A percentile compares a stretch with the other conserved stretches of the same genome.
phyloP scores from a whole-genome alignment of 1,140 invertebrate species.

The Scaptomyza pallida region DNA sequence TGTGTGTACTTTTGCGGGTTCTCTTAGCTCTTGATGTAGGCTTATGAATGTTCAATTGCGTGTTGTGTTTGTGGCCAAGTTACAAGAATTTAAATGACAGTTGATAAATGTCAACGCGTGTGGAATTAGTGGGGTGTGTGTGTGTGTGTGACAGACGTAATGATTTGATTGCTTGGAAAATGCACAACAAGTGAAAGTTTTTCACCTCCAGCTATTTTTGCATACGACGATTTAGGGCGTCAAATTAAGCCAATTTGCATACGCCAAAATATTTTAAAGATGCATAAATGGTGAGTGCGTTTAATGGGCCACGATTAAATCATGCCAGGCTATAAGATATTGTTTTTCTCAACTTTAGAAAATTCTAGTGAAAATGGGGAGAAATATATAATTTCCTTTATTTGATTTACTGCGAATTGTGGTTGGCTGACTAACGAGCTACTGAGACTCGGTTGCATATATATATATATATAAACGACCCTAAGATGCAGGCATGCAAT shows the following conservation, averaged over 20 bases:
- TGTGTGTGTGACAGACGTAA: constrained; percentile 26
- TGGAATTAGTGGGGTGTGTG: neutral
- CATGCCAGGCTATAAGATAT: neutral
- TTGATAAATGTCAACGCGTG: constrained; percentile 75
- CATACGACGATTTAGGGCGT: constrained; percentile 43
- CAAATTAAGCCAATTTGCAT: constrained; percentile 71
- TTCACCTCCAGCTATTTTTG: constrained; percentile 33
- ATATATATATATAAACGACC: constrained; percentile 19
- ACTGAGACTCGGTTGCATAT: constrained; percentile 19
- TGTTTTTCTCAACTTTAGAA: neutral
- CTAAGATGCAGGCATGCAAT: constrained; percentile 11
- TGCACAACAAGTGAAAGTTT: constrained; percentile 31
- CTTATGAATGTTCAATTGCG: constrained; percentile 75
- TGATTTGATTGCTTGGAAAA: constrained; percentile 72
- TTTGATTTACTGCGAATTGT: constrained; percentile 40
- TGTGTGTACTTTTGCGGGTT: constrained; percentile 58
- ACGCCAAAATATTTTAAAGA: constrained; percentile 13
- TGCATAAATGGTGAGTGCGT: constrained; percentile 5
- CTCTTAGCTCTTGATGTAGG: constrained; percentile 3
- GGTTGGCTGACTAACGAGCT: constrained; percentile 35
- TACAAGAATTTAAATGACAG: constrained; percentile 63
- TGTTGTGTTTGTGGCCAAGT: constrained; percentile 35
- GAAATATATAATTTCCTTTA: constrained; percentile 38
- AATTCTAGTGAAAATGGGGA: neutral
- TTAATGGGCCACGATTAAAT: constrained; percentile 14